phyloP scores from a whole-genome alignment of 2,113 vertebrate species.

The Cranoglanis bouderius region DNA sequence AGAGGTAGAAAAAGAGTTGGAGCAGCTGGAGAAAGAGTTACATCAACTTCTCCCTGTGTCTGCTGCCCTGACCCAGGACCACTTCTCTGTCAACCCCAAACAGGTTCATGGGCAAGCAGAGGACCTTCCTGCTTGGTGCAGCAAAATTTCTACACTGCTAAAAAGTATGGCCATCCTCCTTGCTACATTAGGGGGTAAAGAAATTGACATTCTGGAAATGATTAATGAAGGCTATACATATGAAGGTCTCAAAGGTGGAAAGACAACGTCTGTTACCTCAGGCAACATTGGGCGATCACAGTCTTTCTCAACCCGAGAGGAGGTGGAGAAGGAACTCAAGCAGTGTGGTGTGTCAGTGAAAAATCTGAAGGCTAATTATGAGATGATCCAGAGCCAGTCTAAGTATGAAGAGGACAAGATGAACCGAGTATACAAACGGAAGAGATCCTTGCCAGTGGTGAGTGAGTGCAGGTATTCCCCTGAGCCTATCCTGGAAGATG shows the following conservation, averaged over 20 bases:
- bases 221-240: conserved; percentile 62
- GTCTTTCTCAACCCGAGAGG: conserved; percentile 86
- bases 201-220: conserved; percentile 78
- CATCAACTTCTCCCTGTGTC: conserved; percentile 81
- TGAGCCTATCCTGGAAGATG: conserved; percentile 77
- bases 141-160: conserved; percentile 80
- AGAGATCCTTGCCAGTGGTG: conserved; percentile 72
- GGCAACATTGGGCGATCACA: conserved; percentile 80
- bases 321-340: conserved; percentile 87
- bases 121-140: conserved; percentile 81
- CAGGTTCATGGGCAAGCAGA: conserved; percentile 83
- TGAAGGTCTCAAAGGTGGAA: conserved; percentile 59
- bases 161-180: conserved; percentile 82
- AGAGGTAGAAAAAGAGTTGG: conserved; percentile 81
- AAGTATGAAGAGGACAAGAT: conserved; percentile 54
- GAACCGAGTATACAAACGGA: conserved; percentile 75
- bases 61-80: conserved; percentile 71
- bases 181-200: conserved; percentile 77
- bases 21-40: conserved; percentile 81
- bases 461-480: conserved; percentile 63
- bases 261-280: conserved; percentile 49
- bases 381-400: conserved; percentile 72
- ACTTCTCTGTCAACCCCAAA: conserved; percentile 81
- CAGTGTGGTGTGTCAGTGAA: conserved; percentile 91
- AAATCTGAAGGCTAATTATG: conserved; percentile 90